Evolutionary conservation across 2,888 invertebrate genomes (phyloP).

Genomic region (Tolmerus cingulatus): DNA sequence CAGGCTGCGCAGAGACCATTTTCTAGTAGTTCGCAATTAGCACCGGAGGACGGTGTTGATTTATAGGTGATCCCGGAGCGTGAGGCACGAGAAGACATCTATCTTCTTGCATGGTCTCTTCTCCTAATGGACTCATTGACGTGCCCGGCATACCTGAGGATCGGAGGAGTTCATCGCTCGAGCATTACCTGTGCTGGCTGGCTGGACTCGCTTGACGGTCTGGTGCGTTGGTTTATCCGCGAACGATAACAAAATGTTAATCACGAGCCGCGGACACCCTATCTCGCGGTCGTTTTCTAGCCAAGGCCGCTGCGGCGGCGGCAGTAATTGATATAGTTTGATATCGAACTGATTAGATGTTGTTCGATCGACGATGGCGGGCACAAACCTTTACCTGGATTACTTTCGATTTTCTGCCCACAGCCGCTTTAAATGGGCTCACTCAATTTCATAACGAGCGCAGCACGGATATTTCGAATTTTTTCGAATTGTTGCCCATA

Average conservation of each 20-base stretch:
- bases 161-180: conserved; percentile 26
- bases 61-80: background rate
- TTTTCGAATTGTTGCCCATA: background rate
- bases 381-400: background rate
- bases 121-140: conserved; percentile 8
- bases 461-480: background rate
- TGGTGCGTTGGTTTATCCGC: background rate
- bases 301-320: background rate
- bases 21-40: background rate
- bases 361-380: background rate
- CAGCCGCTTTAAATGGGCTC: background rate
- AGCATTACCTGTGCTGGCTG: background rate
- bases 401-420: conserved; percentile 26
- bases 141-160: conserved; percentile 6
- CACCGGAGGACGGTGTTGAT: background rate
- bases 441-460: background rate
- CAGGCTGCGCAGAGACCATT: background rate
- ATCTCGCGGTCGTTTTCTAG: background rate
- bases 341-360: conserved; percentile 15
- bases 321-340: conserved; percentile 12
- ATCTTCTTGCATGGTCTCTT: background rate
- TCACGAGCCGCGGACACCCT: background rate
- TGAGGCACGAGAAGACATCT: background rate
- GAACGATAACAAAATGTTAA: conserved; percentile 1
- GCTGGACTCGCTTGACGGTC: background rate